Conservation (phyloP, 2,888 invertebrate genomes). For the Bhutanitis thaidina region DNA sequence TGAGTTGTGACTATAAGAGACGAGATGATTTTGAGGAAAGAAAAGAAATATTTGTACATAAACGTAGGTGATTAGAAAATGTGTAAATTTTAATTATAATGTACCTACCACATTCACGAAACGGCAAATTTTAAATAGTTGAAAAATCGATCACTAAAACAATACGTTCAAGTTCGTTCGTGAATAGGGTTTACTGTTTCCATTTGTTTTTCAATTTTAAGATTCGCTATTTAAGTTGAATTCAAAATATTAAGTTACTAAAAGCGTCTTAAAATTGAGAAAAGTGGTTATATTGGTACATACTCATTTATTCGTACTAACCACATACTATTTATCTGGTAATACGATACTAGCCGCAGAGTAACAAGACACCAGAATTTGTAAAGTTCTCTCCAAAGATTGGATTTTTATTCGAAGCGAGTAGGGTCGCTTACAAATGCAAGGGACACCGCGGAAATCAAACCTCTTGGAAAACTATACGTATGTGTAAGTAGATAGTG, state of each 20-base stretch:
- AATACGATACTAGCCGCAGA: constrained; percentile 51
- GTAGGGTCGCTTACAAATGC: constrained; percentile 50
- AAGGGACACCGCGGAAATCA: constrained; percentile 44
- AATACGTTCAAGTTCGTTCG: constrained; percentile 17
- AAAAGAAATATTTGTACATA: constrained; percentile 49
- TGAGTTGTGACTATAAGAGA: constrained; percentile 52
- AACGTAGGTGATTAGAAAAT: constrained; percentile 69
- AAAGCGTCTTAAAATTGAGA: constrained; percentile 47
- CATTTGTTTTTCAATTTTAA: constrained; percentile 32
- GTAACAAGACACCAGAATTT: constrained; percentile 57
- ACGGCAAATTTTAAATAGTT: constrained; percentile 1
- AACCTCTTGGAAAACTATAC: constrained; percentile 39
- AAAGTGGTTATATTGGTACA: constrained; percentile 34
- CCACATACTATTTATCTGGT: constrained; percentile 62
- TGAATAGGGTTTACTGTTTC: constrained; percentile 29
- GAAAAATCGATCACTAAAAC: too few species aligned
- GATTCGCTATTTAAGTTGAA: constrained; percentile 14
- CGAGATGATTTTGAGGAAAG: constrained; percentile 34
- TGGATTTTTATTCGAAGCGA: constrained; percentile 60
- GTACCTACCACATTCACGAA: constrained; percentile 45
- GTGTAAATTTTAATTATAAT: constrained; percentile 44
- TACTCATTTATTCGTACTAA: constrained; percentile 51
- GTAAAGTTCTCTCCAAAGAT: constrained; percentile 64
- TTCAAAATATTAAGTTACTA: too few species aligned
- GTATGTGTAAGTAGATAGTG: constrained; percentile 57